These are phyloP conservation scores for Mugil cephalus DNA, from an alignment of 2,113 vertebrate species.

Conservation along the genomic window DNA sequence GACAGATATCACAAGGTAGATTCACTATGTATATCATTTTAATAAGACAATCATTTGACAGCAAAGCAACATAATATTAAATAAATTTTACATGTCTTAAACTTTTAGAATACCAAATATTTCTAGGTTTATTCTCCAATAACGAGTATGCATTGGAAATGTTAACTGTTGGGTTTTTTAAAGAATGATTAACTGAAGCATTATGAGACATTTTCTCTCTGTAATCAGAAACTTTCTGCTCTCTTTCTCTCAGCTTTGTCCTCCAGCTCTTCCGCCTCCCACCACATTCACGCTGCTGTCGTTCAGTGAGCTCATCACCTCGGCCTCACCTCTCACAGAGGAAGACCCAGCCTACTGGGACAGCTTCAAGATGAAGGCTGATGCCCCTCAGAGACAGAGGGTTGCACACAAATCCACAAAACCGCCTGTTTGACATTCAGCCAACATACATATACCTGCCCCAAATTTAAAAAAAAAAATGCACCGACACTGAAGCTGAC, in stretches of 20 bases:
- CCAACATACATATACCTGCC: constrained; percentile 44
- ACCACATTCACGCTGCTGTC: constrained; percentile 86
- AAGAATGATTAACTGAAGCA: background rate
- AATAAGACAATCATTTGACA: too few species aligned
- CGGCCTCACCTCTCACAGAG: constrained; percentile 87
- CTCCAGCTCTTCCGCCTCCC: constrained; percentile 72
- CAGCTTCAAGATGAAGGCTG: constrained; percentile 89
- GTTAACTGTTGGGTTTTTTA: background rate
- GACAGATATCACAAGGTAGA: too few species aligned
- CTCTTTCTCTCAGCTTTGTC: constrained; percentile 28
- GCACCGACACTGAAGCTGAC: constrained; percentile 43
- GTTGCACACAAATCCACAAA: constrained; percentile 46
- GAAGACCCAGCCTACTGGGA: constrained; percentile 93
- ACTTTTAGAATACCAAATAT: too few species aligned
- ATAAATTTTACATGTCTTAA: too few species aligned
- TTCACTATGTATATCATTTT: too few species aligned
- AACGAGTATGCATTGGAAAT: too few species aligned
- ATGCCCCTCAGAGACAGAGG: constrained; percentile 85
- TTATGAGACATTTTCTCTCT: background rate
- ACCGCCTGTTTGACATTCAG: constrained; percentile 31
- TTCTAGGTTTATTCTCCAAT: too few species aligned
- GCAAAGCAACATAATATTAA: too few species aligned
- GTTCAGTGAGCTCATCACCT: constrained; percentile 89
- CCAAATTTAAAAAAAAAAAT: constrained; percentile 38
- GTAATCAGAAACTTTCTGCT: background rate